Base-by-base conservation (phyloP, 1,140 invertebrate species). In the Bombus vancouverensis region DNA sequence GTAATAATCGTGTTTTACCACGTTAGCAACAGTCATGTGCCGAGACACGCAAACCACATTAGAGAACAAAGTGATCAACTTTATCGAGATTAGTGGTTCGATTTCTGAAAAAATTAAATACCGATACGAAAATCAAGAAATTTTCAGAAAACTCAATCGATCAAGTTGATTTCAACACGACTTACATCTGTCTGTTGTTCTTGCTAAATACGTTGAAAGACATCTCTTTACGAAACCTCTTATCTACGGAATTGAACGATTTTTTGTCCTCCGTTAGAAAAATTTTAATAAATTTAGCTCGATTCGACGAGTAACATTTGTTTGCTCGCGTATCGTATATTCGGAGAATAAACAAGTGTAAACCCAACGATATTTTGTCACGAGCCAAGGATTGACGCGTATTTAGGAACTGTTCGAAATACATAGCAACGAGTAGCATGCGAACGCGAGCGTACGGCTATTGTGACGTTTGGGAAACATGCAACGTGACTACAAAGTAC, bases 401-500 rank as follows among this genome's bases (percentile, higher is more conserved):
- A 47, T 78, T 78, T 70, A 57, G 65, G 53, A 42, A 28, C 12
- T 42, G 37, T 28, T 59, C n/a, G 37, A 78, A 83, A 78, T 59
- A 68, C 73, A 15, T 25, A 62, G 34, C 10, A 44, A 28, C 47
- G 28, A 39, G 37, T 39, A 73, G 57, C 72, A 78, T 34, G 74
- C 62, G 53, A 77, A 42, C 32, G 39, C 72, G 22, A 37, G 59
- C 15, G 83, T 80, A 72, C 77, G 68, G 53, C 65, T 65, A 78
- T 80, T 85, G 77, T 85, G 77, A 80, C 68, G 57, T 73, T 80
- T 65, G 68, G 83, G 77, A 72, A 80, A 85, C 83, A 85, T 57
- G 83, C 83, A 85, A 85, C 68, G 83, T 57, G 83, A 59, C 77
- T 80, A 80, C 76, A 85, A 80, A 72, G 76, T 80, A 80, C 68